Evolutionary conservation across 2,797 vertebrate species (phyloP).

Genomic region (Argyrosomus regius): DNA sequence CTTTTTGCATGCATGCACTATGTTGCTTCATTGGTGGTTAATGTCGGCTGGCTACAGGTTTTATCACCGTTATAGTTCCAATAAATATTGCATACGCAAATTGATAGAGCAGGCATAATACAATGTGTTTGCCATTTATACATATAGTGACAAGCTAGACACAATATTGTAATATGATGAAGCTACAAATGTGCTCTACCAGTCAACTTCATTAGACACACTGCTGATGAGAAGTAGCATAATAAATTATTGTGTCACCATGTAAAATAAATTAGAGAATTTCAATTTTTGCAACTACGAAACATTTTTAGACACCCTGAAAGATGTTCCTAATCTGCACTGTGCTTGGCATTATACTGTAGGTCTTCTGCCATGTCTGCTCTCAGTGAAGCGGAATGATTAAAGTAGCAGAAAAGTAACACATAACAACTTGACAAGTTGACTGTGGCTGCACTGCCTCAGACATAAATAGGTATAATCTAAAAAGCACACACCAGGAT

Average conservation of each 20-base stretch:
- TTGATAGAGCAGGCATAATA: constrained; percentile 30
- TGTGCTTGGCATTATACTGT: constrained; percentile 40
- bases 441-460: constrained; percentile 41
- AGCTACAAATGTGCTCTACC: constrained; percentile 53
- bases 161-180: constrained; percentile 57
- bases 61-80: constrained; percentile 23
- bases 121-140: constrained; percentile 41
- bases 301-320: constrained; percentile 61
- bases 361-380: constrained; percentile 62
- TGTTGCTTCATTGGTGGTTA: not conserved
- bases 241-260: constrained; percentile 70
- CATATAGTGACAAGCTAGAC: constrained; percentile 50
- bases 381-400: constrained; percentile 62
- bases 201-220: constrained; percentile 71
- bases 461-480: constrained; percentile 55
- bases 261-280: constrained; percentile 60
- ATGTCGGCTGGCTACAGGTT: constrained; percentile 28
- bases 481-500: constrained; percentile 27
- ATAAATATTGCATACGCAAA: constrained; percentile 55
- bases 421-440: constrained; percentile 63
- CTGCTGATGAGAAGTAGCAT: constrained; percentile 65
- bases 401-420: constrained; percentile 60
- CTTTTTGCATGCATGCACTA: not conserved
- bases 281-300: constrained; percentile 53
- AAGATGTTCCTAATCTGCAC: constrained; percentile 59